Evolutionary conservation across 2,888 invertebrate species (phyloP), one percentile per base, ranked within the genome.

Genomic region (Melanostoma scalare): DNA sequence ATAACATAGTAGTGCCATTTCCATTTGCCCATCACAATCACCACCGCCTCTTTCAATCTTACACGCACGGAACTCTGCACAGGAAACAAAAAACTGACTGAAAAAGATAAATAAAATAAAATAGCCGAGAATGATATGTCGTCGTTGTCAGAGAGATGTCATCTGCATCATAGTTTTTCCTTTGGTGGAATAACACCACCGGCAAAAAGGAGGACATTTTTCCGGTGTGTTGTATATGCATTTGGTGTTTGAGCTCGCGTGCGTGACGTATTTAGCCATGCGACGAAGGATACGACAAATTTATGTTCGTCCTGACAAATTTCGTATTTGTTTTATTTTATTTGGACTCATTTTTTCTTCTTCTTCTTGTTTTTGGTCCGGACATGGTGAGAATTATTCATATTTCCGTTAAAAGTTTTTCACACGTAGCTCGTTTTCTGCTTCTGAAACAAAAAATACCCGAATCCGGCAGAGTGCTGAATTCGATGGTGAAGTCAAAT

Each of bases 131-230:
- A 71, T 68, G 71, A 80, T 72, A 76, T 76, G 81, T 81, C 72
- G 55, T 55, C 81, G 67, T 60, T 81, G 81, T 81, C 81, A 81
- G 76, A 60, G 75, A 67, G 65, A 81, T 81, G 75, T 81, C 75
- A 73, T 76, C 80, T 76, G 74, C 72, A 80, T 80, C 75, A 80
- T 60, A 52, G 3, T 48, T 40, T 40, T 67, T 67, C 55, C 46
- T 56, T n/a, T n/a, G 8, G 36, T 9, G 3, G 10, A 50, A 61
- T 10, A 61, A 42, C 35, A 50, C 42, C 72, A 50, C 65, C 48
- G 63, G 31, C 71, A 50, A 46, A 72, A 65, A 65, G 53, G 42
- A 76, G 60, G 72, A 68, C 48, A 71, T 75, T 81, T 73, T 61
- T 75, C 65, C 78, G 52, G 72, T 72, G 20, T 20, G 60, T 53